Percentiles rank a stretch among this genome's conserved stretches.
Evolutionary conservation across 2,797 vertebrate genomes (phyloP).

Genomic region (Silurus lanzhouensis): DNA sequence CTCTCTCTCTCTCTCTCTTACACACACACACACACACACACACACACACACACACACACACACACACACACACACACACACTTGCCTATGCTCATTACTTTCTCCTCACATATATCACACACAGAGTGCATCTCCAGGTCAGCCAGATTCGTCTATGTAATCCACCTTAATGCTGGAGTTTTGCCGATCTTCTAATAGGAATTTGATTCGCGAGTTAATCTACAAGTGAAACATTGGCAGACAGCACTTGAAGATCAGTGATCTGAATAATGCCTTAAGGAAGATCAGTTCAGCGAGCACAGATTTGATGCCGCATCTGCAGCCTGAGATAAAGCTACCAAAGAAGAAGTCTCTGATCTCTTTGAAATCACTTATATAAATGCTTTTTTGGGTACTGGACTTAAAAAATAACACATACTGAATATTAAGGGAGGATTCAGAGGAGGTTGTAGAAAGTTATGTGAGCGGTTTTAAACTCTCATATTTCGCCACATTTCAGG

Average conservation of each 20-base stretch:
- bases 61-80: conserved; percentile 23
- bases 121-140: conserved; percentile 40
- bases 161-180: conserved; percentile 13
- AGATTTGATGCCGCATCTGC: conserved; percentile 13
- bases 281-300: conserved; percentile 14
- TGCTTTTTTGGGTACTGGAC: not conserved
- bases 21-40: not conserved
- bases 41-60: not conserved
- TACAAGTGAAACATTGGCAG: conserved; percentile 21
- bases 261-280: conserved; percentile 7
- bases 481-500: conserved; percentile 48
- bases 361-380: conserved; percentile 4
- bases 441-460: conserved; percentile 4
- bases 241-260: conserved; percentile 5
- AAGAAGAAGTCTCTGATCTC: conserved; percentile 3
- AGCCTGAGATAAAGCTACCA: not conserved
- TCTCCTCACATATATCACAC: conserved; percentile 6
- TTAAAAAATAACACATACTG: not conserved
- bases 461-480: conserved; percentile 6
- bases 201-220: conserved; percentile 8
- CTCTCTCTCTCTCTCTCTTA: not conserved
- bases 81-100: conserved; percentile 18
- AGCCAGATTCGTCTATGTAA: conserved; percentile 24
- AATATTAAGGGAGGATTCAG: not conserved
- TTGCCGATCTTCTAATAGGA: conserved; percentile 8